These are phyloP conservation scores for Typhlichthys subterraneus DNA, from an alignment of 2,797 vertebrate genomes.

Conservation along the genomic window DNA sequence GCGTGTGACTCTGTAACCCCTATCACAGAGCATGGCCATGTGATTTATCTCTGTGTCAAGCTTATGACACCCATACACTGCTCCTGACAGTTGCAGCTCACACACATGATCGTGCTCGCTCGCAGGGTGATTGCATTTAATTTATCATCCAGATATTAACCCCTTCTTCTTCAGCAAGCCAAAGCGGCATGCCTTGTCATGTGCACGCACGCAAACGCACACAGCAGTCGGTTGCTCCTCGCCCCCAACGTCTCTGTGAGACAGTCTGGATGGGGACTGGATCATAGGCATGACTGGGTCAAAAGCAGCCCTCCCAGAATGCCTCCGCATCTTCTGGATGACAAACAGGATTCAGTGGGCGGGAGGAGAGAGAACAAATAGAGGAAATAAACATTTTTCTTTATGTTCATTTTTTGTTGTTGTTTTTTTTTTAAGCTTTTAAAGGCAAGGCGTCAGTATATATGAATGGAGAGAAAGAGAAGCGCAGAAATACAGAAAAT, in stretches of 20 bases:
- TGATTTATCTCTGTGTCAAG: conserved; percentile 54
- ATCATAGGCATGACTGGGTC: conserved; percentile 7
- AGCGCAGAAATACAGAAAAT: conserved; percentile 7
- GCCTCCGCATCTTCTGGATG: conserved; percentile 1
- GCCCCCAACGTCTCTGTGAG: conserved; percentile 1
- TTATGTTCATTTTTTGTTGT: neutral
- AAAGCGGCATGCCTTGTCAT: neutral
- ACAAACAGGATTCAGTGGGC: neutral
- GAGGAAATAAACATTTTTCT: neutral
- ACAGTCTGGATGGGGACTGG: neutral
- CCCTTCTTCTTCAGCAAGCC: neutral
- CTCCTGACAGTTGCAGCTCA: conserved; percentile 34
- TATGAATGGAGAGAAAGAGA: conserved; percentile 11
- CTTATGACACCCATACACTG: conserved; percentile 28
- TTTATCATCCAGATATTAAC: conserved; percentile 22
- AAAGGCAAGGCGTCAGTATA: conserved; percentile 20
- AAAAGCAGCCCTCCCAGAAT: conserved; percentile 3
- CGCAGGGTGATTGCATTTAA: conserved; percentile 16
- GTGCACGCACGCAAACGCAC: neutral
- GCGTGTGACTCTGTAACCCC: conserved; percentile 58
- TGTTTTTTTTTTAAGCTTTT: conserved; percentile 24
- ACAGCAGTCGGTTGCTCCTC: conserved; percentile 1
- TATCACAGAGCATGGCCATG: conserved; percentile 48
- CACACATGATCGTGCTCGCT: conserved; percentile 25
- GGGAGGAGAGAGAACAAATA: neutral